These are phyloP conservation scores for Anguilla japonica DNA, from an alignment of 2,113 vertebrate genomes.

Conservation along the genomic window DNA sequence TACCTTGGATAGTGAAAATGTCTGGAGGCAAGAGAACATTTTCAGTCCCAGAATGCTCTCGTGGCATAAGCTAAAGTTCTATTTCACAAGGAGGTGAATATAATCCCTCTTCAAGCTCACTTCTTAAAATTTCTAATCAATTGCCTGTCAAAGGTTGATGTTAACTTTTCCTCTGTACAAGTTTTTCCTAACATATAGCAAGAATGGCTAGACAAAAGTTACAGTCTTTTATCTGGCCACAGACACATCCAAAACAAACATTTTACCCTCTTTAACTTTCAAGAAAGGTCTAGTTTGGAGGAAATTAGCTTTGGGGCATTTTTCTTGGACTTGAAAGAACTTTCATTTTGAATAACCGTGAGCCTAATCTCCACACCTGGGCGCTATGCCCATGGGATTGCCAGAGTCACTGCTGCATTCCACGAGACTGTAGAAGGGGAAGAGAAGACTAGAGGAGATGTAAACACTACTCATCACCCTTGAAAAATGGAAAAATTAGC, in stretches of 20 bases:
- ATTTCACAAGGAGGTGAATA: background rate
- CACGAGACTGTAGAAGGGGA: slow-evolving; percentile 20
- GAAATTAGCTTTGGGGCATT: background rate
- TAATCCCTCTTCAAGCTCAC: too few species aligned
- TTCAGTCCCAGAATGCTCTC: background rate
- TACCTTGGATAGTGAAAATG: slow-evolving; percentile 96
- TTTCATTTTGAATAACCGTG: background rate
- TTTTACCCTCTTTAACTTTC: background rate
- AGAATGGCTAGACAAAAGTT: background rate
- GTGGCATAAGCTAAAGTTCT: background rate
- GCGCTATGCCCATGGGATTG: slow-evolving; percentile 20
- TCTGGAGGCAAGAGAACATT: slow-evolving; percentile 64
- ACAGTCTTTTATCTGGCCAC: background rate
- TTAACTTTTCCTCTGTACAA: background rate
- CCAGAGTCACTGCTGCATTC: slow-evolving; percentile 24
- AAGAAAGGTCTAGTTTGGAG: background rate
- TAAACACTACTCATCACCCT: background rate
- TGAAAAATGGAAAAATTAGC: background rate
- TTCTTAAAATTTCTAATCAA: too few species aligned
- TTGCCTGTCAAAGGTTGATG: background rate
- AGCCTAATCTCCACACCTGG: slow-evolving; percentile 15
- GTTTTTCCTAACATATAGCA: background rate
- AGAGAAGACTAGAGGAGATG: slow-evolving; percentile 24
- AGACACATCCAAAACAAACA: background rate
- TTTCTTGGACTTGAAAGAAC: background rate